Conservation (phyloP, 2,888 invertebrate species). For the Euplagia quadripunctaria region DNA sequence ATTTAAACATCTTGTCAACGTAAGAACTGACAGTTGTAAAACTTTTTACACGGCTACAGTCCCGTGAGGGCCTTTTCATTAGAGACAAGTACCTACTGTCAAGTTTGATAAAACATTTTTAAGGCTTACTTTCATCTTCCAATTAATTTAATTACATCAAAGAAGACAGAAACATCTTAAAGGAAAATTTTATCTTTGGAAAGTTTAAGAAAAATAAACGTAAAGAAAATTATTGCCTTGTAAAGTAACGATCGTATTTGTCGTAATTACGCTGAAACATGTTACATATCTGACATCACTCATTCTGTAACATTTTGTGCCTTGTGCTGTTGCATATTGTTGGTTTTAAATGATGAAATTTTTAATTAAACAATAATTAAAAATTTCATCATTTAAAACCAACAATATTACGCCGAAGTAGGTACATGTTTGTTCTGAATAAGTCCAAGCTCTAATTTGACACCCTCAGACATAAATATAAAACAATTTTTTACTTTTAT, state of each 20-base stretch:
- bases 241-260: background rate
- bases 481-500: background rate
- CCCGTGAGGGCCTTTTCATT: background rate
- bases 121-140: background rate
- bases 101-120: background rate
- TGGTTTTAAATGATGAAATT: too few species aligned
- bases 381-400: background rate
- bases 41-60: background rate
- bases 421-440: background rate
- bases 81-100: background rate
- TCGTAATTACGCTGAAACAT: background rate
- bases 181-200: background rate
- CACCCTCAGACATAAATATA: background rate
- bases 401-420: background rate
- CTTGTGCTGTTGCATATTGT: background rate
- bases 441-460: background rate
- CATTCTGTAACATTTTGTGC: background rate
- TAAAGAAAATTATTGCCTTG: background rate
- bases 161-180: background rate
- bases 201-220: background rate
- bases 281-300: background rate
- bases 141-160: background rate
- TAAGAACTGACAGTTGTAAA: background rate
- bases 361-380: too few species aligned
- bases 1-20: background rate